These are phyloP conservation scores for Tichodroma muraria DNA, from an alignment of 2,113 vertebrate species.

Conservation along the genomic window DNA sequence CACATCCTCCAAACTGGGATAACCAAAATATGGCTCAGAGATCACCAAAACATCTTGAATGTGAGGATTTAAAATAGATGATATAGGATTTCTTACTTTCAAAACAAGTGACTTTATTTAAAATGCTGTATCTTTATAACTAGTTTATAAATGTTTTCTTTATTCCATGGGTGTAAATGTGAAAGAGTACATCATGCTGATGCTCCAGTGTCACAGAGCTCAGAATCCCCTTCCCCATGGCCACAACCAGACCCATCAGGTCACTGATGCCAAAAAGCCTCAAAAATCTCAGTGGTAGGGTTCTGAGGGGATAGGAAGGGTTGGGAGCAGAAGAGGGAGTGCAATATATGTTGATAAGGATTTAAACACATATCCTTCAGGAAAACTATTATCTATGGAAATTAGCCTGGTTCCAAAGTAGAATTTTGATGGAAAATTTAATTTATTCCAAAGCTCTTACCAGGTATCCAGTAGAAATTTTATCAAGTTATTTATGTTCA, in stretches of 20 bases:
- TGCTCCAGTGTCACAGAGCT: not conserved
- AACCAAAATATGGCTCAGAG: not conserved
- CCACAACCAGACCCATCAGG: not conserved
- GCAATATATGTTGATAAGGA: not conserved
- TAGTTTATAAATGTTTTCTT: not conserved
- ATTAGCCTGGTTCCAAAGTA: not conserved
- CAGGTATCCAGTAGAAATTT: not conserved
- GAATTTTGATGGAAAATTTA: not conserved
- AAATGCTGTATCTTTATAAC: not conserved
- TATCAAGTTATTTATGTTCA: not conserved
- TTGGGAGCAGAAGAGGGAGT: not conserved
- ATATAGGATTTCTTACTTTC: not conserved
- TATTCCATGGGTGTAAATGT: not conserved
- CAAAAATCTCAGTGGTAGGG: not conserved
- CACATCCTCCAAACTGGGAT: not conserved
- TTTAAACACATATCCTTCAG: not conserved
- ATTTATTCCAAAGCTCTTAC: not conserved
- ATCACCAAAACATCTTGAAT: not conserved
- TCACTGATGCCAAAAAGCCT: not conserved
- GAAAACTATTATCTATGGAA: not conserved
- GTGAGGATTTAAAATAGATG: not conserved
- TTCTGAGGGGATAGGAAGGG: not conserved
- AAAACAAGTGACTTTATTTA: not conserved
- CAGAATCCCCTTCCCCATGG: not conserved
- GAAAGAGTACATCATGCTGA: accelerated